These are phyloP conservation scores for Drosophila seguyi DNA, from an alignment of 1,140 invertebrate species.

Conservation along the genomic window DNA sequence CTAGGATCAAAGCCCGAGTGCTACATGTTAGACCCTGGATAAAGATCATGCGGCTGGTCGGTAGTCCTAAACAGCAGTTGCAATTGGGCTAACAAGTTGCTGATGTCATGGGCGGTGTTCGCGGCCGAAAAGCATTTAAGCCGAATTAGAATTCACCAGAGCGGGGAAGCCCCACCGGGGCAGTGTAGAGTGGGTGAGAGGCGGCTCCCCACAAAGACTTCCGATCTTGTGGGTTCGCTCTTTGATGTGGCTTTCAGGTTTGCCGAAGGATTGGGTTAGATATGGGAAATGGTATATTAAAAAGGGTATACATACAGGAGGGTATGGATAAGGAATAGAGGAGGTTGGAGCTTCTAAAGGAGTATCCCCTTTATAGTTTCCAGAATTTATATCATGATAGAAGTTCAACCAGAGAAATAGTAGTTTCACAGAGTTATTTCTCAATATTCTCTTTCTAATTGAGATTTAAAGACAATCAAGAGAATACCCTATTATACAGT, in stretches of 20 bases:
- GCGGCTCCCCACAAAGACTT: slow-evolving; percentile 22
- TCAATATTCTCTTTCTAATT: neutral
- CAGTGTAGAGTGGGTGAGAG: slow-evolving; percentile 43
- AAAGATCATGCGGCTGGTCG: slow-evolving; percentile 38
- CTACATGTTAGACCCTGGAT: slow-evolving; percentile 67
- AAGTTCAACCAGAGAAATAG: neutral
- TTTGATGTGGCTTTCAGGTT: slow-evolving; percentile 5
- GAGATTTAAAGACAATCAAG: neutral
- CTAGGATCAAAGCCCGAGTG: slow-evolving; percentile 67
- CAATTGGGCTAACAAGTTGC: slow-evolving; percentile 78
- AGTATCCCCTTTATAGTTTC: neutral
- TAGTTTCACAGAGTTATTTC: neutral
- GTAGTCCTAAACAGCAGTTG: slow-evolving; percentile 71
- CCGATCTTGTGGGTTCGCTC: neutral
- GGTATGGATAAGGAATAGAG: neutral
- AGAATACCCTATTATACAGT: too few relatives aligned
- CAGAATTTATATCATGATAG: too few relatives aligned
- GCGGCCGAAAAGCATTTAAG: slow-evolving; percentile 20
- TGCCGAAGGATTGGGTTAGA: slow-evolving; percentile 12
- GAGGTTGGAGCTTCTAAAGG: too few relatives aligned
- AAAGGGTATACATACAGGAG: too few relatives aligned
- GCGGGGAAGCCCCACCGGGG: neutral
- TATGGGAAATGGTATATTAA: neutral
- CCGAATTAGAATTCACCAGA: slow-evolving; percentile 19
- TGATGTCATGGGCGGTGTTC: slow-evolving; percentile 72